These are phyloP conservation scores for Ambastaia sidthimunki DNA, from an alignment of 2,797 vertebrate species.

Conservation along the genomic window DNA sequence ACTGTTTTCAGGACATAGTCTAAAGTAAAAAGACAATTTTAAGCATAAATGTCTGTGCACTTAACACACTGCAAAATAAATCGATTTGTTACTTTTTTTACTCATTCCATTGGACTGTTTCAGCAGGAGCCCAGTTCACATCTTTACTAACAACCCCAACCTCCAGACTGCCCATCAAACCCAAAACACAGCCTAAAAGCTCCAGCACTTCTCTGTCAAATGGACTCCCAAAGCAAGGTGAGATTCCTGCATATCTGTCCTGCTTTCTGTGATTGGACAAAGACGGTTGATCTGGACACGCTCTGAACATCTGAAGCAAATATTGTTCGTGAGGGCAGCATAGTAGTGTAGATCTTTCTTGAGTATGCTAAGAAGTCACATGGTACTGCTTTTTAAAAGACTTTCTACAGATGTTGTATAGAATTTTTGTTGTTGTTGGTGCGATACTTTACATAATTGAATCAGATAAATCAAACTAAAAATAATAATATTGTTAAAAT, in stretches of 20 bases:
- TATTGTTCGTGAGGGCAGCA: neutral
- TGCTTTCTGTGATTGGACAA: neutral
- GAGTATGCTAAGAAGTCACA: neutral
- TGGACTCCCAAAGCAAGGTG: conserved; percentile 75
- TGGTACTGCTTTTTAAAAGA: neutral
- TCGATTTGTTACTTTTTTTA: neutral
- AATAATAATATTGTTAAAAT: too few species aligned
- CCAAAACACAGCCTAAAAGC: conserved; percentile 64
- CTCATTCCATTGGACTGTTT: conserved; percentile 10
- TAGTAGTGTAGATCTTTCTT: neutral
- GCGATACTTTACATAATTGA: too few species aligned
- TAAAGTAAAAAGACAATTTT: too few species aligned
- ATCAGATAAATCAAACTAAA: too few species aligned
- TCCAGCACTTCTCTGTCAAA: conserved; percentile 69
- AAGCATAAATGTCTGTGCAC: neutral
- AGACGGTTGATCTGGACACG: neutral
- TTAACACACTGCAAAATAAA: neutral
- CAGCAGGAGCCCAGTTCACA: conserved; percentile 58
- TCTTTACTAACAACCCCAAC: conserved; percentile 57
- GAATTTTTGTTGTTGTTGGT: too few species aligned
- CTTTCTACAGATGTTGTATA: too few species aligned
- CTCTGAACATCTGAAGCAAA: neutral
- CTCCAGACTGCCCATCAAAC: conserved; percentile 76
- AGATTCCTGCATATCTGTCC: conserved; percentile 51
- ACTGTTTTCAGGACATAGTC: neutral